Evolutionary conservation across 2,888 invertebrate genomes (phyloP).

Genomic region (Candidula unifasciata): DNA sequence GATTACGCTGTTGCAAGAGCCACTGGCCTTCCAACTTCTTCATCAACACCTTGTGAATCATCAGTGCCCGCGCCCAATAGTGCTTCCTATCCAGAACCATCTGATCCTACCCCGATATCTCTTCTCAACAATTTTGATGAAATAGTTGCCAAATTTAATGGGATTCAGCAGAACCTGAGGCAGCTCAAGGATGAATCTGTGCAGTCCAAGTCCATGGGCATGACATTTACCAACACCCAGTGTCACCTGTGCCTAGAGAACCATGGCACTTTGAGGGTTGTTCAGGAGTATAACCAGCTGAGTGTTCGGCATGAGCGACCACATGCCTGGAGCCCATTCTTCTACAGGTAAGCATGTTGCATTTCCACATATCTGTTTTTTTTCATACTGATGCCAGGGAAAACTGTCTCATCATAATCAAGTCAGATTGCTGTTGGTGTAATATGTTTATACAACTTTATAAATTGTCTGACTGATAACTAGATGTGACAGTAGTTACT

Average conservation of each 20-base stretch:
- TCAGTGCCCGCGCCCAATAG: conserved; percentile 52
- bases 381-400: not conserved
- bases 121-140: conserved; percentile 71
- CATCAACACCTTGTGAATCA: not conserved
- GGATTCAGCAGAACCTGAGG: conserved; percentile 63
- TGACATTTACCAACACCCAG: conserved; percentile 70
- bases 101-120: conserved; percentile 60
- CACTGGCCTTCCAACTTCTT: conserved; percentile 45
- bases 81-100: conserved; percentile 48
- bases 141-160: conserved; percentile 68
- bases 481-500: too few relatives aligned
- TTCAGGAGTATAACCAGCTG: conserved; percentile 70
- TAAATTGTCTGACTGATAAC: too few relatives aligned
- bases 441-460: too few relatives aligned
- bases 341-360: conserved; percentile 57
- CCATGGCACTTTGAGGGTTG: conserved; percentile 71
- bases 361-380: not conserved
- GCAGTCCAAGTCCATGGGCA: conserved; percentile 67
- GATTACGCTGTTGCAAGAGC: conserved; percentile 49
- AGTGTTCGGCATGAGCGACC: conserved; percentile 67
- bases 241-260: conserved; percentile 70
- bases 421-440: too few relatives aligned
- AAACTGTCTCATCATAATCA: not conserved
- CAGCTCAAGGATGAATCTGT: conserved; percentile 68
- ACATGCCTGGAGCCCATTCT: conserved; percentile 59